phyloP scores from a whole-genome alignment of 2,113 vertebrate species.

The Synodontis membranacea region DNA sequence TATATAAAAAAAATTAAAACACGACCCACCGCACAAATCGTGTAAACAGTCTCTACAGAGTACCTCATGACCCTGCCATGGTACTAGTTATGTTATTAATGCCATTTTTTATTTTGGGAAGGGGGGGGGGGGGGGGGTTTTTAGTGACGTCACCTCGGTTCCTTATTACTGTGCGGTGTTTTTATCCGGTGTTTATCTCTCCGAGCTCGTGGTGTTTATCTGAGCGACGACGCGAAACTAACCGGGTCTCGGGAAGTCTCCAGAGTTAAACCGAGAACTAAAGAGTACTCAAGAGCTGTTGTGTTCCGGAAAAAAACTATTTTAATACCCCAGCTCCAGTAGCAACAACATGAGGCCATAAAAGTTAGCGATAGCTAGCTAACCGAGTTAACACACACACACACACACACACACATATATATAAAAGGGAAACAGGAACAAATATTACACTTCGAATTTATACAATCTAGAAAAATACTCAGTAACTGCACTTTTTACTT shows the following conservation, averaged over 20 bases:
- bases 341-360: neutral
- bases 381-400: neutral
- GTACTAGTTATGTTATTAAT: neutral
- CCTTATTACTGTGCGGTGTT: neutral
- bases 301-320: too few species aligned
- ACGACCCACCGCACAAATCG: too few species aligned
- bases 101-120: too few species aligned
- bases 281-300: too few species aligned
- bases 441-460: neutral
- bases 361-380: conserved; percentile 12
- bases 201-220: neutral
- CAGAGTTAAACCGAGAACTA: too few species aligned
- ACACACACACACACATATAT: too few species aligned
- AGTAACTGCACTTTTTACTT: neutral
- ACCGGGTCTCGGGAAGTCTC: neutral
- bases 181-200: neutral
- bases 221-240: neutral
- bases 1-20: too few species aligned
- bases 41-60: too few species aligned
- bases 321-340: too few species aligned
- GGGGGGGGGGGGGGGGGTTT: too few species aligned
- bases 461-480: too few species aligned
- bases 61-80: too few species aligned
- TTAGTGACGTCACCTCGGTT: neutral
- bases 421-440: neutral